phyloP scores from a whole-genome alignment of 2,888 invertebrate species.

The Alitta virens region DNA sequence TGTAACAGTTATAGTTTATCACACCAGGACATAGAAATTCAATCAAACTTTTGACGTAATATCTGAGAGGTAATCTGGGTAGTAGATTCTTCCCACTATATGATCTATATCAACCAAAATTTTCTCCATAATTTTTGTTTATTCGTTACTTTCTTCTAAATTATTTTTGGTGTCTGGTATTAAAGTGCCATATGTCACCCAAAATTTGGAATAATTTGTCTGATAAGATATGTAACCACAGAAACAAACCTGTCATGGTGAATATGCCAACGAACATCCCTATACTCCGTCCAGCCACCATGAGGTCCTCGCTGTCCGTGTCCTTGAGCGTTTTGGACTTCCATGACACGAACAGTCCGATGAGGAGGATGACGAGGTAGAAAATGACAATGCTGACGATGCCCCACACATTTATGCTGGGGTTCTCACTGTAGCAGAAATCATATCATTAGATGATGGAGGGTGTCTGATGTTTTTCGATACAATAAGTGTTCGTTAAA shows the following conservation, averaged over 20 bases:
- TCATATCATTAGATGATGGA: too few relatives aligned
- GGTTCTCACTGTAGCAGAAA: slow-evolving; percentile 6
- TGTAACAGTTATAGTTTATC: too few relatives aligned
- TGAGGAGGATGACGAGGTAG: slow-evolving; percentile 36
- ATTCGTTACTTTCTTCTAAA: not conserved
- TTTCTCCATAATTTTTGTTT: not conserved
- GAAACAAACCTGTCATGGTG: slow-evolving; percentile 45
- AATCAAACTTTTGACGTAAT: too few relatives aligned
- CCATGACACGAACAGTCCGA: slow-evolving; percentile 40
- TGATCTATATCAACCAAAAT: not conserved
- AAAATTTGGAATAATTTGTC: too few relatives aligned
- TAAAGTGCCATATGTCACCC: too few relatives aligned
- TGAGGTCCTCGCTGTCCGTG: slow-evolving; percentile 33
- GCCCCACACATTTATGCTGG: slow-evolving; percentile 22
- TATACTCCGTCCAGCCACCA: slow-evolving; percentile 45
- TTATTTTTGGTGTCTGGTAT: too few relatives aligned
- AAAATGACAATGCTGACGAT: slow-evolving; percentile 35
- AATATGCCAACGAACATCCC: slow-evolving; percentile 41
- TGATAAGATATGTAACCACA: not conserved
- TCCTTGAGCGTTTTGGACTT: slow-evolving; percentile 27
- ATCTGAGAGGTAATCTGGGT: too few relatives aligned
- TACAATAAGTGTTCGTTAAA: too few relatives aligned
- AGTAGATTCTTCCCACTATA: not conserved
- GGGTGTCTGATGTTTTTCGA: too few relatives aligned
- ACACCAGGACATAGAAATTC: too few relatives aligned